phyloP scores from a whole-genome alignment of 2,888 invertebrate species.

The Hyles lineata region DNA sequence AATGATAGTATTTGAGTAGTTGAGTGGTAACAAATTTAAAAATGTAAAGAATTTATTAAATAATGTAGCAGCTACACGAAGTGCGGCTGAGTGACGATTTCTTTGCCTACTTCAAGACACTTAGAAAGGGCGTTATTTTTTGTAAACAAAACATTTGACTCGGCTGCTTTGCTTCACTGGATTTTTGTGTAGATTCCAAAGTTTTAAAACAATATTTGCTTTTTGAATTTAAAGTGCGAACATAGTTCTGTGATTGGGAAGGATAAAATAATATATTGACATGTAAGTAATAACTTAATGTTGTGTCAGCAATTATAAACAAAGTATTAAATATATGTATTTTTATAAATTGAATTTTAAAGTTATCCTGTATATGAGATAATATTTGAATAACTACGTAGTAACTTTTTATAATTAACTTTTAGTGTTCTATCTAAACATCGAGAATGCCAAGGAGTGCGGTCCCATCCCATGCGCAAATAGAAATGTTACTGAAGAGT shows the following conservation, averaged over 20 bases:
- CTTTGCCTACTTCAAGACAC: neutral
- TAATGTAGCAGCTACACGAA: neutral
- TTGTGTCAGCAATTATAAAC: neutral
- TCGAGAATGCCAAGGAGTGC: neutral
- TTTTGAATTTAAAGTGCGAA: neutral
- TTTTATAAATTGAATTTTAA: neutral
- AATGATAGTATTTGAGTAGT: neutral
- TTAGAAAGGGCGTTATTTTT: neutral
- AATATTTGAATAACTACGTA: neutral
- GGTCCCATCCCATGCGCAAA: neutral
- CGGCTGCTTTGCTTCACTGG: neutral
- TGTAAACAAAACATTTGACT: slow-evolving; percentile 2
- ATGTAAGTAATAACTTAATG: neutral
- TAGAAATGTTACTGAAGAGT: neutral
- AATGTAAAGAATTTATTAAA: slow-evolving; percentile 2
- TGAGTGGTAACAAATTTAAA: neutral
- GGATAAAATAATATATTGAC: slow-evolving; percentile 1
- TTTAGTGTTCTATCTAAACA: neutral
- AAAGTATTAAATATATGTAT: neutral
- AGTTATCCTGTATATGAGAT: neutral
- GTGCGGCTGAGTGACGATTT: neutral
- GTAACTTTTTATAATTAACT: neutral
- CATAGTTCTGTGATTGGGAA: slow-evolving; percentile 6
- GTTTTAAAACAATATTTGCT: neutral
- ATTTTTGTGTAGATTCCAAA: slow-evolving; percentile 3